phyloP scores from a whole-genome alignment of 2,113 vertebrate genomes.

The Stegostoma tigrinum region DNA sequence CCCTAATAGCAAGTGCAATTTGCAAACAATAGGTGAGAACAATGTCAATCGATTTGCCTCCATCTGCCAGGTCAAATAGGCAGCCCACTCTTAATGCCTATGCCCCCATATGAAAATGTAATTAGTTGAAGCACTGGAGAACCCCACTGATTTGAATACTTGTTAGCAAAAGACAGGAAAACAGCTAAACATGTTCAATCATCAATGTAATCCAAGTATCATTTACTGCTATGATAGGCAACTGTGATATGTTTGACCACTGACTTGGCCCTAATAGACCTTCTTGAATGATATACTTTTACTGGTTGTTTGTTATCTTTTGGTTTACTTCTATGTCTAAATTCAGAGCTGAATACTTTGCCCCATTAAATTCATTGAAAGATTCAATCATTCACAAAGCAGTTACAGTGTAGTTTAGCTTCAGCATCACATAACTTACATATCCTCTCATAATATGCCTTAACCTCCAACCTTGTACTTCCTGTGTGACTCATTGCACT shows the following conservation, averaged over 20 bases:
- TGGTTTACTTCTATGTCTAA: neutral
- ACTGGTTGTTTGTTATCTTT: neutral
- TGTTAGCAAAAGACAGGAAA: neutral
- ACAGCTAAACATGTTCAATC: neutral
- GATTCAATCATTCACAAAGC: neutral
- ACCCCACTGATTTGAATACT: neutral
- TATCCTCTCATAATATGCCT: neutral
- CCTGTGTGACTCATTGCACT: neutral
- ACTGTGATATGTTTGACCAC: neutral
- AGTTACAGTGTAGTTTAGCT: neutral
- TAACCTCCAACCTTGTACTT: neutral
- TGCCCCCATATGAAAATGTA: neutral
- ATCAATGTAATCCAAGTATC: neutral
- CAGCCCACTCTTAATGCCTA: neutral
- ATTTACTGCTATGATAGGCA: neutral
- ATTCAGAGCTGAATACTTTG: neutral
- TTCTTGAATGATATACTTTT: neutral
- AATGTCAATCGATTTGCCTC: neutral
- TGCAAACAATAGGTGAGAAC: neutral
- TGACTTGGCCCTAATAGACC: neutral
- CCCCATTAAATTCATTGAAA: neutral
- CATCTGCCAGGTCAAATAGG: neutral
- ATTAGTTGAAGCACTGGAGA: neutral
- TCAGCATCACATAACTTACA: neutral
- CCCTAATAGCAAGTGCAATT: neutral